phyloP scores from a whole-genome alignment of 2,797 vertebrate genomes.

The Leucoraja ocellata region DNA sequence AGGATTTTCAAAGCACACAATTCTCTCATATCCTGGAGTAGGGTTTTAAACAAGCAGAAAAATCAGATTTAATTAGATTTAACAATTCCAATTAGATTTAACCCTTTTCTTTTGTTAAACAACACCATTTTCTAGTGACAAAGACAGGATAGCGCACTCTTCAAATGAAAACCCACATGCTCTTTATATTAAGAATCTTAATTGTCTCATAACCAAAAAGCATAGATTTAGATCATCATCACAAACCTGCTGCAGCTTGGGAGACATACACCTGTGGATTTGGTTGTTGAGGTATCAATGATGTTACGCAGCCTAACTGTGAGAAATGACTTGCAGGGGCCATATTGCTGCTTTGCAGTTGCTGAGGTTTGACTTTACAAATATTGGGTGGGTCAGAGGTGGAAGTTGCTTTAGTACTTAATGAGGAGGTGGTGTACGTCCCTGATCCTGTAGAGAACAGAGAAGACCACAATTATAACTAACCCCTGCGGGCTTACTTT shows the following conservation, averaged over 20 bases:
- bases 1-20: neutral
- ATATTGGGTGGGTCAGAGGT: slow-evolving; percentile 96
- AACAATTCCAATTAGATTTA: neutral
- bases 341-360: slow-evolving; percentile 79
- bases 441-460: slow-evolving; percentile 65
- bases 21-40: neutral
- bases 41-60: neutral
- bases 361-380: slow-evolving; percentile 97
- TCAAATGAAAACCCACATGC: neutral
- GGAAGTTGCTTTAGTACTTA: slow-evolving; percentile 89
- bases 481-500: neutral
- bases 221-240: neutral
- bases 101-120: neutral
- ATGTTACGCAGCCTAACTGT: slow-evolving; percentile 86
- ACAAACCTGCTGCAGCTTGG: slow-evolving; percentile 92
- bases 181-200: neutral
- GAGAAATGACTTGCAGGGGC: slow-evolving; percentile 79
- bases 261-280: slow-evolving; percentile 94
- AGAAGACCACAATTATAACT: slow-evolving; percentile 30
- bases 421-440: slow-evolving; percentile 91
- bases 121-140: neutral
- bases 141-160: neutral
- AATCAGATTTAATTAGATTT: neutral
- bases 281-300: slow-evolving; percentile 83
- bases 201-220: neutral